phyloP scores from a whole-genome alignment of 2,797 vertebrate species.

The Helostoma temminkii region DNA sequence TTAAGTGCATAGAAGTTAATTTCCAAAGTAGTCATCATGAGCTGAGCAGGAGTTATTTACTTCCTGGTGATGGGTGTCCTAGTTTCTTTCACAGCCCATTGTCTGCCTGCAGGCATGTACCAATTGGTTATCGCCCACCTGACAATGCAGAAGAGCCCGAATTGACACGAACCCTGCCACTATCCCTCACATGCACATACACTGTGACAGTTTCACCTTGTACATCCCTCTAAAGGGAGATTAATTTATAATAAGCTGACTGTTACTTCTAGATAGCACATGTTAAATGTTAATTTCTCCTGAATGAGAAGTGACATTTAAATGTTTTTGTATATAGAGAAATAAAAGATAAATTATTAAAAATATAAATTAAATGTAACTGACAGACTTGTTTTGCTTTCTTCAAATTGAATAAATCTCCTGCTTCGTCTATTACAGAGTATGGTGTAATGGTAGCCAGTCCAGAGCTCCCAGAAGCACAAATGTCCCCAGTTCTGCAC shows the following conservation, averaged over 20 bases:
- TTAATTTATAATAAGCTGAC: neutral
- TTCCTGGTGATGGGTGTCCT: conserved; percentile 71
- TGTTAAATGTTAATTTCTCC: neutral
- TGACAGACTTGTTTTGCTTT: too few species aligned
- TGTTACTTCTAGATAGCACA: neutral
- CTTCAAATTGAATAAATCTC: too few species aligned
- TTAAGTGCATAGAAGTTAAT: conserved; percentile 36
- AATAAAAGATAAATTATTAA: neutral
- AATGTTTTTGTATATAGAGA: too few species aligned
- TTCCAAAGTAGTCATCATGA: conserved; percentile 44
- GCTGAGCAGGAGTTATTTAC: conserved; percentile 67
- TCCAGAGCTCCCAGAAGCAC: neutral
- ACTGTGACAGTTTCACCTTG: neutral
- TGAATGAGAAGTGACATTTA: too few species aligned
- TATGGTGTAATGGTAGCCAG: too few species aligned
- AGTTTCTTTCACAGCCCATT: conserved; percentile 72
- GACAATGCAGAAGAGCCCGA: conserved; percentile 36
- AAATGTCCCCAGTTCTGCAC: conserved; percentile 19
- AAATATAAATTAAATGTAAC: neutral
- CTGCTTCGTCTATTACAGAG: too few species aligned
- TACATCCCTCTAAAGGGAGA: neutral
- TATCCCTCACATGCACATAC: conserved; percentile 29
- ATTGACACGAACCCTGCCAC: conserved; percentile 34
- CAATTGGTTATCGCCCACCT: conserved; percentile 41
- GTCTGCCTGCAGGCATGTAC: conserved; percentile 62